Evolutionary conservation across 2,888 invertebrate genomes (phyloP), one percentile per base, ranked within the genome.

Genomic region (Resseliella maxima): DNA sequence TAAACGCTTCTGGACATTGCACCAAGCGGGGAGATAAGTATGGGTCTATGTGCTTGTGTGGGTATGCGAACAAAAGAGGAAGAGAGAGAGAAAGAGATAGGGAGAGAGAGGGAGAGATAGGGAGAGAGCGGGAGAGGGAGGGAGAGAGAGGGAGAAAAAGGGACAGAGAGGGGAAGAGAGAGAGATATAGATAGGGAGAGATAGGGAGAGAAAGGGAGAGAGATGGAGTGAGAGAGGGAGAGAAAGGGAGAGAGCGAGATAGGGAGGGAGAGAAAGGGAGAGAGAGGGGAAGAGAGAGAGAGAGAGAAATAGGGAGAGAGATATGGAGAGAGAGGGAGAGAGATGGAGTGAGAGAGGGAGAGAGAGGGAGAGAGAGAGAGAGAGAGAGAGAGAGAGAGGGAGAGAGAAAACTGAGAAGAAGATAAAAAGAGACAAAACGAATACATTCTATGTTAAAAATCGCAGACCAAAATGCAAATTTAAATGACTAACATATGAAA

Each of bases 401-500:
- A 15, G 46, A 50, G 46, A 15, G 46, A 41, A 41, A 12, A 41
- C 6, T 8, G 6, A 12, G 6, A 41, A 12, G 5, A 12, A 41
- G 41, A 8, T 5, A 41, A 41, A 41, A 12, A 8, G 41, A 12
- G 41, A 41, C 5, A 5, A 5, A 41, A 41, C 41, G 59, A 59
- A 59, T 59, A n/a, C 27, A 15, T 24, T 59, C 15, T 59, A 27
- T 59, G 31, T 72, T n/a, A n/a, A n/a, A n/a, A 72, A 72, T 31
- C 72, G 35, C 72, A 72, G 12, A 72, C 12, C n/a, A 12, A 72
- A 72, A 72, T 72, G 72, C 31, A 72, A 72, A 72, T 72, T 59
- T 59, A 59, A 72, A 72, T 72, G 31, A 31, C 72, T 31, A 72
- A 72, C 72, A 72, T 72, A 31, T 72, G 72, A 72, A 72, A 72